Base-by-base conservation (phyloP, 2,888 invertebrate genomes). In the Dicycla oo region DNA sequence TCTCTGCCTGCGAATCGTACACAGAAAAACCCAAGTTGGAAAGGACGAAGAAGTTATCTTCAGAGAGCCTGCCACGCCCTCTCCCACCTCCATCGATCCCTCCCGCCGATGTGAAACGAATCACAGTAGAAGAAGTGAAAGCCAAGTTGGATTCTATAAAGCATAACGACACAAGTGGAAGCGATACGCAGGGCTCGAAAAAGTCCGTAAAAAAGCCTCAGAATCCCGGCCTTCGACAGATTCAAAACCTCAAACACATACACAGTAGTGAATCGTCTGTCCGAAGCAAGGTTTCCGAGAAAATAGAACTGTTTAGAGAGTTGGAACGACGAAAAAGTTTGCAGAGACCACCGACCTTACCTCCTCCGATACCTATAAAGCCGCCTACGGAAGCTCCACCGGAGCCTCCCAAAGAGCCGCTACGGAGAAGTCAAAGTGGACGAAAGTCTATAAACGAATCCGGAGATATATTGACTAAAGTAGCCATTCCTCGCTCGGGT, bases 381-480 rank as follows among this genome's bases (percentile, higher is more conserved):
- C 93, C 95, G 2, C 87, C 90, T 38, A 78, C 88, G 34, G 92
- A 92, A 73, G 84, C 90, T 23, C 87, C 90, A 23, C 87, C 89
- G 34, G 93, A 92, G 47, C 88, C 85, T 47, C 89, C 92, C 1
- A 94, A 94, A 77, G 94, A 94, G 73, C 94, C 96, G 51, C 85
- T 96, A 75, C 89, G 95, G 80, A 91, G 96, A 86, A 95, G 92
- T 81, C 96, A 96, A 82, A 96, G 96, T 80, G 93, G 94, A 47
- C 91, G 96, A 80, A 94, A 96, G 76, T 95, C 96, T 47, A 87
- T 95, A 40, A 95, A 91, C 70, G 97, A 97, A 79, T 96, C 97
- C 69, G 98, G 98, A 11, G 98, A 98, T 91, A 97, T 98, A 86
- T 93, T 98, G 86, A 98, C 98, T 0, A 98, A 98, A 92, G 98